Percentiles rank a stretch among this genome's conserved stretches.
Conservation (phyloP, 2,797 vertebrate genomes). For the Danio tinwini region DNA sequence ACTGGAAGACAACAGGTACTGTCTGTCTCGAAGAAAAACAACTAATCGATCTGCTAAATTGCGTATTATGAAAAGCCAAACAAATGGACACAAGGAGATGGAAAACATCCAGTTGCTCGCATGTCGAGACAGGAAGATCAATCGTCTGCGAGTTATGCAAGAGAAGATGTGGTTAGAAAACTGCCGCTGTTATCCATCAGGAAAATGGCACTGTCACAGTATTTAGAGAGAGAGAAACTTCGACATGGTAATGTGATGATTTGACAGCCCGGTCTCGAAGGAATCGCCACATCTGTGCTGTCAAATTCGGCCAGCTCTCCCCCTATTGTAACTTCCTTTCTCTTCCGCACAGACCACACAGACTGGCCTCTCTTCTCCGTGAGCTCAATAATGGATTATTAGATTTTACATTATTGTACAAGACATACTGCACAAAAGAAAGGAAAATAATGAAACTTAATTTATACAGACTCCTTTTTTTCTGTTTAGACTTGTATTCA, state of each 20-base stretch:
- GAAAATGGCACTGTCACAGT: constrained; percentile 59
- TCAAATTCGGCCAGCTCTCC: constrained; percentile 44
- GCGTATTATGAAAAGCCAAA: constrained; percentile 71
- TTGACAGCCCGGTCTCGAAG: constrained; percentile 60
- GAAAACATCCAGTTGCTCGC: constrained; percentile 64
- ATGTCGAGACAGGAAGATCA: constrained; percentile 66
- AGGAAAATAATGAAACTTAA: constrained; percentile 59
- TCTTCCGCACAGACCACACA: constrained; percentile 48
- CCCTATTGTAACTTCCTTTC: constrained; percentile 27
- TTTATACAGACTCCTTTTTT: constrained; percentile 43
- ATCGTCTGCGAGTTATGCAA: constrained; percentile 73
- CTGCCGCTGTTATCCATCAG: constrained; percentile 74
- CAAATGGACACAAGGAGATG: constrained; percentile 75
- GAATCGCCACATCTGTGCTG: constrained; percentile 34
- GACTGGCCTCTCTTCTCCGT: constrained; percentile 41
- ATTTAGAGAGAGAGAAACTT: constrained; percentile 62
- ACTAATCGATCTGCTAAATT: constrained; percentile 74
- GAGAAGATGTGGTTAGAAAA: constrained; percentile 70
- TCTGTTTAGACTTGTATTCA: constrained; percentile 41
- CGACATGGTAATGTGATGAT: constrained; percentile 48
- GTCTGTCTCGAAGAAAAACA: constrained; percentile 69
- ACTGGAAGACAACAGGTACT: constrained; percentile 64
- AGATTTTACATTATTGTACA: constrained; percentile 59
- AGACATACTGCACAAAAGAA: constrained; percentile 50
- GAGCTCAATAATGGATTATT: constrained; percentile 52